Conservation (phyloP, 2,797 vertebrate species). For the Xyrichtys novacula region DNA sequence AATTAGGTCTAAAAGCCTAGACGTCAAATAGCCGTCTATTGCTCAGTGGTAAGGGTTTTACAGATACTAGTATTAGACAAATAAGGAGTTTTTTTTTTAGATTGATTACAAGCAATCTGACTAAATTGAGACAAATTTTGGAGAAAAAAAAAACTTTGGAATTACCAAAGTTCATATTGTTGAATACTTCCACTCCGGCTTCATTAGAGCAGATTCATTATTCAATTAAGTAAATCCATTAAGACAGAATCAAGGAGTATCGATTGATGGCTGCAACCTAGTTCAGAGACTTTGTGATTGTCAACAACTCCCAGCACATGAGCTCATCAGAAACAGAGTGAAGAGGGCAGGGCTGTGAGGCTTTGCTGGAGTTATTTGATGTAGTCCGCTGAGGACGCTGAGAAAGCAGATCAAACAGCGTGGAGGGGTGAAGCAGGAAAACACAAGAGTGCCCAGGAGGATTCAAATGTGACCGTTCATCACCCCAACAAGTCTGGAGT, state of each 20-base stretch:
- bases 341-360: conserved; percentile 33
- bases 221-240: neutral
- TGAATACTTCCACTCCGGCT: neutral
- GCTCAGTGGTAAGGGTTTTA: no score
- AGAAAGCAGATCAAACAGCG: conserved; percentile 67
- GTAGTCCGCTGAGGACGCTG: conserved; percentile 43
- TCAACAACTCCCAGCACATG: conserved; percentile 41
- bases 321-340: conserved; percentile 41
- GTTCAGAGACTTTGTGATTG: conserved; percentile 32
- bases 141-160: neutral
- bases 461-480: conserved; percentile 46
- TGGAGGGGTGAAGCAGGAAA: conserved; percentile 60
- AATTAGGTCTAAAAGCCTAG: no score
- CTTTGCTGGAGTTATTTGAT: conserved; percentile 63
- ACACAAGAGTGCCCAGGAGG: conserved; percentile 51
- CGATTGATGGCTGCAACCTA: neutral
- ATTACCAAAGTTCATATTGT: neutral
- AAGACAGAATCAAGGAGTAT: conserved; percentile 5
- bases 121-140: neutral
- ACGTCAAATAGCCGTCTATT: no score
- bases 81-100: no score
- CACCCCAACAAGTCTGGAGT: neutral
- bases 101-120: no score
- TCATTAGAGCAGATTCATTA: conserved; percentile 3
- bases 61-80: no score